These are phyloP conservation scores for Metopolophium dirhodum DNA, from an alignment of 1,140 invertebrate species.

Conservation along the genomic window DNA sequence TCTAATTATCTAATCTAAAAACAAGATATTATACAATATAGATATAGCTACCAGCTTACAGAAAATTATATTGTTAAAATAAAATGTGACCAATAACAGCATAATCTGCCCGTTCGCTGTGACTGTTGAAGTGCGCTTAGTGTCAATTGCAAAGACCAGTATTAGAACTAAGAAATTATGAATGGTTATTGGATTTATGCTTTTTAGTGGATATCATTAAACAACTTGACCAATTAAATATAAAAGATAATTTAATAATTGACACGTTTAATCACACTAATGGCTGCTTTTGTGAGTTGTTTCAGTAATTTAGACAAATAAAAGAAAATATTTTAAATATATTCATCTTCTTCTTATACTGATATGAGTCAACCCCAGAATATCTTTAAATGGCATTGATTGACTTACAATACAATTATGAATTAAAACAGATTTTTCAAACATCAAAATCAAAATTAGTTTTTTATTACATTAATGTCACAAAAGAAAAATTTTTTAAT, in stretches of 20 bases:
- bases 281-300: no score
- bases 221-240: neutral
- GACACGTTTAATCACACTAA: neutral
- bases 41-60: neutral
- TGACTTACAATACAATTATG: no score
- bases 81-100: no score
- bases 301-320: no score
- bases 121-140: neutral
- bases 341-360: no score
- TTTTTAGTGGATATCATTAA: neutral
- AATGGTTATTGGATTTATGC: neutral
- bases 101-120: neutral
- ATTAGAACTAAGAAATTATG: neutral
- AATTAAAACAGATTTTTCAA: neutral
- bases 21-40: neutral
- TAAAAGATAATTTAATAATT: constrained; percentile 20
- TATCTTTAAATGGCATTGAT: no score
- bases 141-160: neutral
- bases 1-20: neutral
- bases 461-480: neutral
- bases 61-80: no score
- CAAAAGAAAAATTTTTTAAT: neutral
- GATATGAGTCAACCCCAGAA: no score
- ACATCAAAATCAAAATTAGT: neutral
- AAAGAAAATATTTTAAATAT: no score